phyloP scores from a whole-genome alignment of 23 tunicate genomes.

The Diplosoma virens region DNA sequence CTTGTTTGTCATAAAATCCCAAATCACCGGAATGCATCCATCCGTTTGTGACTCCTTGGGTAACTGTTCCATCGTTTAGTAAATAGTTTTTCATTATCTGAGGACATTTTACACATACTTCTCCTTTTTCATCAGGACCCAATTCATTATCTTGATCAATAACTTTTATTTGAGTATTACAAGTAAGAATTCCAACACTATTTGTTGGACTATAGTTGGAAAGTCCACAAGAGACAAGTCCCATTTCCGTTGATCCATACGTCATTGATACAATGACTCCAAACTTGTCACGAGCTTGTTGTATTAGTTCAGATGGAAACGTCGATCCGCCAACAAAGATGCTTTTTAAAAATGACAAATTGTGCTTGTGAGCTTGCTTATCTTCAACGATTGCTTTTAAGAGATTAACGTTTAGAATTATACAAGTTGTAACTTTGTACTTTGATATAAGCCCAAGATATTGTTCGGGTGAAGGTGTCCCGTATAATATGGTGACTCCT shows the following conservation, averaged over 20 bases:
- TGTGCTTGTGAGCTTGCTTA: background rate
- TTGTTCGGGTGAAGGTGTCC: background rate
- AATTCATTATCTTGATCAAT: conserved; percentile 49
- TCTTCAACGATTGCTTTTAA: background rate
- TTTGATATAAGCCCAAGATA: background rate
- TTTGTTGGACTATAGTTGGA: background rate
- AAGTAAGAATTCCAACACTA: background rate
- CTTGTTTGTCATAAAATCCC: conserved; percentile 77
- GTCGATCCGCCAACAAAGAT: background rate
- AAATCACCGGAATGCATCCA: conserved; percentile 97
- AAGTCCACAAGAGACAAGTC: background rate
- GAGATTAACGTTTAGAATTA: background rate
- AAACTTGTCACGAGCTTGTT: background rate
- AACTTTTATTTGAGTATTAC: conserved; percentile 12
- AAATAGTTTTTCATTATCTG: conserved; percentile 91
- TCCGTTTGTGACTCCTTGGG: conserved; percentile 51
- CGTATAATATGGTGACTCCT: background rate
- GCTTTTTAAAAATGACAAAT: background rate
- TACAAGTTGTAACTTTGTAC: background rate
- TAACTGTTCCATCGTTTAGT: conserved; percentile 45
- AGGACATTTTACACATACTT: conserved; percentile 74
- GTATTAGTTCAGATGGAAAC: conserved; percentile 1
- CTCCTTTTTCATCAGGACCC: conserved; percentile 53
- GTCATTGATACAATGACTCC: background rate
- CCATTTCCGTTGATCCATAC: background rate